Evolutionary conservation across 2,888 invertebrate genomes (phyloP).

Genomic region (Rutpela maculata): DNA sequence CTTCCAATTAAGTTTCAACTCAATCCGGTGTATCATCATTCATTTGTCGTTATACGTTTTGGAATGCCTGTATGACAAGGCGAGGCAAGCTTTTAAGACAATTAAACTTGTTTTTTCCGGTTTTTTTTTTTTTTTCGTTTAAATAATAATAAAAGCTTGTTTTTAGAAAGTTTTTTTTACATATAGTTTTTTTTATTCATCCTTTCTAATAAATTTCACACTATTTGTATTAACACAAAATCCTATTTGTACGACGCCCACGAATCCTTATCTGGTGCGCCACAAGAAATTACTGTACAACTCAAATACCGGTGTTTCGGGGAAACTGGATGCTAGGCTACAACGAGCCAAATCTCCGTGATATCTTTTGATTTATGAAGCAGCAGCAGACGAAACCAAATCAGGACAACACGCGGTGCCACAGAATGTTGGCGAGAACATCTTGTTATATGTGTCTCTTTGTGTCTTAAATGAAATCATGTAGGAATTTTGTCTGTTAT

Average conservation of each 20-base stretch:
- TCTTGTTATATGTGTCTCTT: background rate
- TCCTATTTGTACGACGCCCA: conserved; percentile 22
- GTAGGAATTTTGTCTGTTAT: background rate
- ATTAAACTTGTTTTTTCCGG: too few relatives aligned
- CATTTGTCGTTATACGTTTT: too few relatives aligned
- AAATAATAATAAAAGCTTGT: too few relatives aligned
- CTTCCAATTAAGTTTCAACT: too few relatives aligned
- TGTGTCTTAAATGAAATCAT: background rate
- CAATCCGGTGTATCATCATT: too few relatives aligned
- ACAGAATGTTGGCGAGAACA: background rate
- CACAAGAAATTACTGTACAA: conserved; percentile 34
- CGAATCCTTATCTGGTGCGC: conserved; percentile 13
- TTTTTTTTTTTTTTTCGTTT: too few relatives aligned
- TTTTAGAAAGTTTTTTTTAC: too few relatives aligned
- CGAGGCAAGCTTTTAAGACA: too few relatives aligned
- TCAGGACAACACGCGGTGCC: conserved; percentile 23
- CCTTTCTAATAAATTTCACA: background rate
- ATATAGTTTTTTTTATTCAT: background rate
- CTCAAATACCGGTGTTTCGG: conserved; percentile 30
- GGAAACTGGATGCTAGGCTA: background rate
- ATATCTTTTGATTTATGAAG: conserved; percentile 29
- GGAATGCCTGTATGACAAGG: too few relatives aligned
- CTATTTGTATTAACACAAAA: conserved; percentile 2
- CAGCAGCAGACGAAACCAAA: conserved; percentile 20
- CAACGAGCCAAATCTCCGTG: conserved; percentile 30